Base-by-base conservation (phyloP, 2,888 invertebrate genomes). In the Hyles lineata region DNA sequence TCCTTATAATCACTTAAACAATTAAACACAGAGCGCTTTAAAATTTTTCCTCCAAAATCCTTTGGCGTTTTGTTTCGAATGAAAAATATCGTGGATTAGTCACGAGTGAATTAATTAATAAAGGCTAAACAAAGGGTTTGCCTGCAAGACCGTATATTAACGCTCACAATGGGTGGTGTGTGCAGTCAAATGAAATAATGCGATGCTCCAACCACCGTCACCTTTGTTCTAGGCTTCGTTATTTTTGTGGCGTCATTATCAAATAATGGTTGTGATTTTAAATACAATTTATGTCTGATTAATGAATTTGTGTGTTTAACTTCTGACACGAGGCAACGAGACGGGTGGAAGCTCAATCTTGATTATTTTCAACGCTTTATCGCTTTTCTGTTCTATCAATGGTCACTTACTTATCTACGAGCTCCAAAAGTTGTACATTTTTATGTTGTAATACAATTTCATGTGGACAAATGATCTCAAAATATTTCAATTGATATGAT, bases 81-180 rank as follows among this genome's bases (percentile, higher is more conserved):
- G 67, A 67, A 50, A 67, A 85, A 84, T 83, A 81, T 76, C 77
- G 73, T 76, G 82, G 83, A 85, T 86, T 86, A 86, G 80, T 79
- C 80, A 76, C 78, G 74, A 79, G 82, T 83, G 82, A 87, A 85
- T 86, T 85, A 85, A 87, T 86, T 81, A 85, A 82, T 83, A 84
- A 82, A 83, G 80, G 78, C 76, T 77, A 82, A 85, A 87, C 87
- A 86, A 86, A 84, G 85, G 83, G 81, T 79, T 74, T 72, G 76
- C 75, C 73, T 73, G 75, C 73, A 78, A 79, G 77, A 78, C 79
- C 86, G 85, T 87, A 85, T 87, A 86, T 87, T 84, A 83, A 82
- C 79, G 72, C 78, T 76, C 72, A 76, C 86, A 80, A 85, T 86
- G 78, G 86, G 74, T 76, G 72, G 73, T 76, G 72, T 75, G 78